A percentile compares a stretch with the other conserved stretches of the same genome.
Evolutionary conservation across 2,797 vertebrate species (phyloP).

Genomic region (Cheirogaleus major): DNA sequence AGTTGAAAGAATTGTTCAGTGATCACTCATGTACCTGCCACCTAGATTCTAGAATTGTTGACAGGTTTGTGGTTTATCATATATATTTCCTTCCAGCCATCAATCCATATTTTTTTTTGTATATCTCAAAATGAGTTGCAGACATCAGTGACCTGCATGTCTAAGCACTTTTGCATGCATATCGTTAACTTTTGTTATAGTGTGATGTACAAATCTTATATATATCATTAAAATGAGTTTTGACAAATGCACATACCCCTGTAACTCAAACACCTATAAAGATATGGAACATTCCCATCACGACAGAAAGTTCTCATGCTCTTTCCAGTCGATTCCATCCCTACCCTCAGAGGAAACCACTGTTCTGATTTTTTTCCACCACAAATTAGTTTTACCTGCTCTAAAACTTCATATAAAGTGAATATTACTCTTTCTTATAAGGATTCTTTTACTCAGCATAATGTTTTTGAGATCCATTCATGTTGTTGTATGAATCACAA

Average conservation of each 20-base stretch:
- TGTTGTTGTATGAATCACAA: not conserved
- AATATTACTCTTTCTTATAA: not conserved
- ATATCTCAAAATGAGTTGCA: constrained; percentile 30
- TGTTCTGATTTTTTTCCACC: not conserved
- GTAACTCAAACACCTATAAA: constrained; percentile 4
- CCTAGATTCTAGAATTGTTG: not conserved
- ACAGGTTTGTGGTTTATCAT: not conserved
- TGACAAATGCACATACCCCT: not conserved
- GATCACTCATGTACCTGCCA: not conserved
- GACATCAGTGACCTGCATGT: not conserved
- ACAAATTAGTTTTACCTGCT: not conserved
- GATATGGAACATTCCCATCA: not conserved
- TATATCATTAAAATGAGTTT: not conserved
- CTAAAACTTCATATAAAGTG: not conserved
- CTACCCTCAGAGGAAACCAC: not conserved
- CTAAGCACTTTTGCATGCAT: not conserved
- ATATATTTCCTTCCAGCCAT: not conserved
- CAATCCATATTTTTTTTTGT: constrained; percentile 13
- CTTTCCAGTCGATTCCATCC: not conserved
- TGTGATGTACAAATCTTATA: not conserved
- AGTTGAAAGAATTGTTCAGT: not conserved
- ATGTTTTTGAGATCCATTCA: not conserved
- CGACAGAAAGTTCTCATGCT: not conserved
- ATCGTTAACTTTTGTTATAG: constrained; percentile 29
- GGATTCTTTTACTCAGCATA: not conserved